Evolutionary conservation across 2,113 vertebrate species (phyloP).

Genomic region (Tapirus terrestris): DNA sequence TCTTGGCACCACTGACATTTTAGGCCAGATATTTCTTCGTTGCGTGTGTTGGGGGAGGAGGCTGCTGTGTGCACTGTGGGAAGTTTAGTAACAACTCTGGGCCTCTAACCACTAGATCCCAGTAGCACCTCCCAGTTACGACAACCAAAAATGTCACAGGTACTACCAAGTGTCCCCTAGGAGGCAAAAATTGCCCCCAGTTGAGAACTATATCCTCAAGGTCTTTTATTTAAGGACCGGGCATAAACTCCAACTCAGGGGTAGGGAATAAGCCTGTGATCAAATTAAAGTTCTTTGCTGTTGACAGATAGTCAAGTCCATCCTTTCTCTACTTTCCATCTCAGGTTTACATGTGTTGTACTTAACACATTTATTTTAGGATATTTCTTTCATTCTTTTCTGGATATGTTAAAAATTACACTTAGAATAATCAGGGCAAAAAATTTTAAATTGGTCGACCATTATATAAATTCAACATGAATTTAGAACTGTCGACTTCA

Average conservation of each 20-base stretch:
- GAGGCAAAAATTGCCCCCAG: not conserved
- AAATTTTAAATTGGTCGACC: not conserved
- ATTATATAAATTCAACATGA: not conserved
- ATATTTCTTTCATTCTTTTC: not conserved
- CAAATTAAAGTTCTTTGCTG: not conserved
- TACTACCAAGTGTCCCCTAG: not conserved
- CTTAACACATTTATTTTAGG: not conserved
- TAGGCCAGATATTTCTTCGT: not conserved
- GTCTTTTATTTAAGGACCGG: not conserved
- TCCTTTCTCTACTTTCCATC: not conserved
- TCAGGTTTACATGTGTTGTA: not conserved
- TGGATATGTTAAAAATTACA: not conserved
- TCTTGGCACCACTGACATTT: not conserved
- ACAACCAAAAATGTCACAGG: not conserved
- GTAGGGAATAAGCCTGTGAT: accelerated
- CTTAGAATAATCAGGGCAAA: not conserved
- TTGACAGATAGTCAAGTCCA: not conserved
- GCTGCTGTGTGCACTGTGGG: accelerated
- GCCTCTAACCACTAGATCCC: not conserved
- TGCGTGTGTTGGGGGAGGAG: accelerated
- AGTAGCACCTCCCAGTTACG: not conserved
- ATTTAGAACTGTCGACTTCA: not conserved
- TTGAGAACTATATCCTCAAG: accelerated
- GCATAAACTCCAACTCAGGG: not conserved
- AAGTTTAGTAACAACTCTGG: not conserved